A percentile compares a stretch with the other conserved stretches of the same genome.
These are phyloP conservation scores for Choloepus hoffmanni DNA, from an alignment of 2,113 vertebrate species.

Conservation along the genomic window DNA sequence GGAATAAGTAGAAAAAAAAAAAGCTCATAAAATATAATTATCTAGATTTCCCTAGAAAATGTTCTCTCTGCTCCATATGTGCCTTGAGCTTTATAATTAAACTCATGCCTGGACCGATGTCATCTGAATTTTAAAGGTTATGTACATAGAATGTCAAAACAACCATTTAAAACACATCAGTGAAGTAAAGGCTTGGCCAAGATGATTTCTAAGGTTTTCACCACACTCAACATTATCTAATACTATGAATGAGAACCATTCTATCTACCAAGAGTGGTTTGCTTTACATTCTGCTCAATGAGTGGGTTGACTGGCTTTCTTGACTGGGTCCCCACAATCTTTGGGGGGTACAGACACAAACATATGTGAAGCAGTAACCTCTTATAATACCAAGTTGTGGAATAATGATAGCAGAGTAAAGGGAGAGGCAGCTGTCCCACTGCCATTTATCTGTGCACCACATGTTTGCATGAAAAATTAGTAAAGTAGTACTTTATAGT, in stretches of 20 bases:
- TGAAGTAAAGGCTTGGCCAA: conserved; percentile 61
- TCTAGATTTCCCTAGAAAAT: conserved; percentile 79
- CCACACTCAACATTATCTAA: conserved; percentile 42
- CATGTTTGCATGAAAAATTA: conserved; percentile 72
- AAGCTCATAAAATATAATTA: conserved; percentile 64
- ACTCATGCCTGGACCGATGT: conserved; percentile 73
- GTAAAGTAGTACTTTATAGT: conserved; percentile 60
- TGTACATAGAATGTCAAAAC: conserved; percentile 74
- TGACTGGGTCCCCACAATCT: conserved; percentile 3
- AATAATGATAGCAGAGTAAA: conserved; percentile 47
- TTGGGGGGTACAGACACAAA: neutral
- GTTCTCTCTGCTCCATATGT: conserved; percentile 70
- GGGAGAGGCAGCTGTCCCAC: neutral
- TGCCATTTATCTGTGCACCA: conserved; percentile 74
- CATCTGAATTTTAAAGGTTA: conserved; percentile 81
- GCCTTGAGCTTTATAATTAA: conserved; percentile 78
- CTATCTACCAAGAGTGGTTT: neutral
- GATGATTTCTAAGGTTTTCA: conserved; percentile 45
- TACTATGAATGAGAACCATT: conserved; percentile 22
- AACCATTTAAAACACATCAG: conserved; percentile 74
- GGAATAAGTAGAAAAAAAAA: conserved; percentile 44
- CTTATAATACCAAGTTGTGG: neutral
- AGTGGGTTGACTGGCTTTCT: conserved; percentile 47
- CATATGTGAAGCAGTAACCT: conserved; percentile 2
- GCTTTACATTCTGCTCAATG: conserved; percentile 35